phyloP scores from a whole-genome alignment of 2,797 vertebrate species.

The Scolopax bukidnonensis region DNA sequence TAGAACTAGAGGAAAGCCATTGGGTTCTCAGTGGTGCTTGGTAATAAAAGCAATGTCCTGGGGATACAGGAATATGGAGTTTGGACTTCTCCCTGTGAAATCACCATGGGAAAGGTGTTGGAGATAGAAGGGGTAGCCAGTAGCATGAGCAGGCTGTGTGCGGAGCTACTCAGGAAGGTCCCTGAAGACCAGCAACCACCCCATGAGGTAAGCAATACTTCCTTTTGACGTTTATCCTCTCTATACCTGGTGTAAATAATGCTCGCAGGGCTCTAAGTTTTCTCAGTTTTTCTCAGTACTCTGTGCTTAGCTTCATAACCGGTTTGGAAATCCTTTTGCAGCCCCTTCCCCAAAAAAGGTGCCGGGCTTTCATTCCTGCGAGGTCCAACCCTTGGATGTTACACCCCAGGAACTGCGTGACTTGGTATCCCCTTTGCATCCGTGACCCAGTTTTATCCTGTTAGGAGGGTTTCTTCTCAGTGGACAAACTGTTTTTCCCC shows the following conservation, averaged over 20 bases:
- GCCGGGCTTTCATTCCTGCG: fast-evolving
- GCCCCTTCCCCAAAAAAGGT: background rate
- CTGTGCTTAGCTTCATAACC: background rate
- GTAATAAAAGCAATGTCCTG: background rate
- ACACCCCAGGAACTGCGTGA: fast-evolving
- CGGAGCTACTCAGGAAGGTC: background rate
- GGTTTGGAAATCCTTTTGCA: background rate
- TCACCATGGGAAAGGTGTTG: background rate
- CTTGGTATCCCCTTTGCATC: background rate
- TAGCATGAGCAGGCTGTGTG: background rate
- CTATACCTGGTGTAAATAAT: background rate
- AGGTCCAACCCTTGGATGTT: background rate
- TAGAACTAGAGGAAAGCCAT: background rate
- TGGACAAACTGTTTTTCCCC: fast-evolving
- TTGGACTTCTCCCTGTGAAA: background rate
- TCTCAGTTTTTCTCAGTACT: background rate
- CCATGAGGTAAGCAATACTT: background rate
- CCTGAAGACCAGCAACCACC: background rate
- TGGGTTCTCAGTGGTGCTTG: background rate
- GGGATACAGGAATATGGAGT: background rate
- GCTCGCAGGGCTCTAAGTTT: background rate
- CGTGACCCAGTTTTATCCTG: fast-evolving
- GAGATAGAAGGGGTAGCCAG: background rate
- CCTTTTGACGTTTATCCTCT: background rate
- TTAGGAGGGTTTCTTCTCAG: background rate